These are phyloP conservation scores for Oryzaephilus surinamensis DNA, from an alignment of 1,140 invertebrate genomes.

Conservation along the genomic window DNA sequence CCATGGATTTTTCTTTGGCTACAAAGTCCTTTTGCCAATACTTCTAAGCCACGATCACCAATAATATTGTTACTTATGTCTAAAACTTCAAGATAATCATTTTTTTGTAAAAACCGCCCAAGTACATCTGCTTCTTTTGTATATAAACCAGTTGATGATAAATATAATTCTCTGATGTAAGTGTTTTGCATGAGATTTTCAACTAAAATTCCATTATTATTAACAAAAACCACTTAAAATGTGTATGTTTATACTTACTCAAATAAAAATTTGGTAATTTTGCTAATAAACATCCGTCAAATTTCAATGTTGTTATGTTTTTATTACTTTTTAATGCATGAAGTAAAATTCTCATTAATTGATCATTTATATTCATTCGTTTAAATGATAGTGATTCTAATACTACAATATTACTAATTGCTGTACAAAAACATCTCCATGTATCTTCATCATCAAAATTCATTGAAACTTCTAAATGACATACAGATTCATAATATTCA, in stretches of 20 bases:
- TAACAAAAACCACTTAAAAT: not conserved
- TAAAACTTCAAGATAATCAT: slow-evolving; percentile 26
- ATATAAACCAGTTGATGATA: slow-evolving; percentile 30
- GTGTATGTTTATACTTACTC: slow-evolving; percentile 18
- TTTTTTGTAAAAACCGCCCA: slow-evolving; percentile 24
- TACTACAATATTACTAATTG: slow-evolving; percentile 20
- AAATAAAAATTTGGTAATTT: slow-evolving; percentile 27
- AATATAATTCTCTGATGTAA: slow-evolving; percentile 27
- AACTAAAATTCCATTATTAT: slow-evolving; percentile 15
- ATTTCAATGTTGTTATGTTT: slow-evolving; percentile 25
- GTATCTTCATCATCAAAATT: slow-evolving; percentile 25
- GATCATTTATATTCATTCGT: slow-evolving; percentile 24
- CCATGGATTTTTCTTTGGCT: slow-evolving; percentile 19
- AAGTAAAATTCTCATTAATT: slow-evolving; percentile 24
- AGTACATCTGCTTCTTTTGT: slow-evolving; percentile 30
- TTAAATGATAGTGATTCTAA: slow-evolving; percentile 26
- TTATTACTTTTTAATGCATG: slow-evolving; percentile 20
- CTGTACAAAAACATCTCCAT: slow-evolving; percentile 26
- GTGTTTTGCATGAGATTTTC: slow-evolving; percentile 25
- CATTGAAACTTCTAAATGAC: slow-evolving; percentile 24
- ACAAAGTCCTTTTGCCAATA: slow-evolving; percentile 25
- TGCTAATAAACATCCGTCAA: slow-evolving; percentile 26
- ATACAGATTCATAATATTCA: slow-evolving; percentile 29
- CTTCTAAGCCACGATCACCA: slow-evolving; percentile 30
- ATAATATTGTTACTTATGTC: slow-evolving; percentile 34